A percentile compares a stretch with the other conserved stretches of the same genome.
Conservation (phyloP, 2,113 vertebrate species). For the Cygnus buccinator region DNA sequence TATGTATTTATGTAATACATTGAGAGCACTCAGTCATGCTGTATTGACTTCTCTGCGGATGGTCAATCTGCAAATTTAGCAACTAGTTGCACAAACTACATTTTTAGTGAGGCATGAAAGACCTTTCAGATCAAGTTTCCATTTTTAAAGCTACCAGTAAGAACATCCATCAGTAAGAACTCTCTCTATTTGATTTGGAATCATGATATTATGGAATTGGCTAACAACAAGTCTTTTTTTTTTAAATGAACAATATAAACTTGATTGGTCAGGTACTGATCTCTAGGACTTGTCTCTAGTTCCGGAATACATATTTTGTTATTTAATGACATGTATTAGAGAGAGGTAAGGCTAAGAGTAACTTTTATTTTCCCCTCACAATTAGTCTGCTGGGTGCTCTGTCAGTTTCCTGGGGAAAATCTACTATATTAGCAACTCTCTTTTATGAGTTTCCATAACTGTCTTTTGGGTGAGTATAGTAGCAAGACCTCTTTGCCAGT, state of each 20-base stretch:
- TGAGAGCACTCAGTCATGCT: neutral
- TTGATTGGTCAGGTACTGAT: neutral
- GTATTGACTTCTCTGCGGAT: neutral
- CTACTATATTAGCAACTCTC: neutral
- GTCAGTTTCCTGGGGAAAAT: neutral
- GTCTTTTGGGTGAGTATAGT: neutral
- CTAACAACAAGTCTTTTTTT: neutral
- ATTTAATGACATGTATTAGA: neutral
- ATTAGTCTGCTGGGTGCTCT: fast-evolving
- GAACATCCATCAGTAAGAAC: neutral
- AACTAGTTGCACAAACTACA: neutral
- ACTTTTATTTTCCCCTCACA: neutral
- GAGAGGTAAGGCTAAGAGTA: neutral
- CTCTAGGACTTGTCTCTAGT: neutral
- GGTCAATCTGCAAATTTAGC: neutral
- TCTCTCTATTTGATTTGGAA: neutral
- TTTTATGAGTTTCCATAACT: neutral
- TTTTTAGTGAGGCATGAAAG: neutral
- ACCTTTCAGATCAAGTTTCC: neutral
- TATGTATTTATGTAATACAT: neutral
- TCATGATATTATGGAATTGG: neutral
- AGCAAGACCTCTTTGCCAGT: neutral
- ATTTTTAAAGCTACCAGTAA: neutral
- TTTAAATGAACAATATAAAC: neutral
- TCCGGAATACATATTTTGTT: neutral